A percentile compares a stretch with the other conserved stretches of the same genome.
Conservation (phyloP, 2,797 vertebrate species). For the Melanotaenia maccullochi region DNA sequence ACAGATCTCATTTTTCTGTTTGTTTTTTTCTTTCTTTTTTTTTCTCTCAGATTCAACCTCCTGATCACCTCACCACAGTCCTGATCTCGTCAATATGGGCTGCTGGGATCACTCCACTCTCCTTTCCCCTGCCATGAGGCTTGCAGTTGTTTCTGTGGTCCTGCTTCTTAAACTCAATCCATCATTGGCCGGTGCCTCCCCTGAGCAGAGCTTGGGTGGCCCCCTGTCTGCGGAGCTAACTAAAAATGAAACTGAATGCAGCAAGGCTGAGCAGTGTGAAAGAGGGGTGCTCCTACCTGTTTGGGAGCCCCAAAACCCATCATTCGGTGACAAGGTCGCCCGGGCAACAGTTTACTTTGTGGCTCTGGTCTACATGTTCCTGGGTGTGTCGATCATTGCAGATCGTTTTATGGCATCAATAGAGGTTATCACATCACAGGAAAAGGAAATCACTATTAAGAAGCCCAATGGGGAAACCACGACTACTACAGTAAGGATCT, state of each 20-base stretch:
- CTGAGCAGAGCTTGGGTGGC: constrained; percentile 68
- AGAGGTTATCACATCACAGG: constrained; percentile 99
- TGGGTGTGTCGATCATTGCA: constrained; percentile 98
- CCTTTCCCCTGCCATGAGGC: constrained; percentile 79
- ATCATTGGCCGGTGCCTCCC: constrained; percentile 72
- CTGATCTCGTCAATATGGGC: constrained; percentile 83
- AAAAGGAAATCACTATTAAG: constrained; percentile 98
- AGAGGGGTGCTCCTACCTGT: constrained; percentile 92
- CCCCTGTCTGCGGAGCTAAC: constrained; percentile 73
- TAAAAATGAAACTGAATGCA: constrained; percentile 83
- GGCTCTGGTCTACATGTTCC: constrained; percentile 98
- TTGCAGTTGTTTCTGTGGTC: constrained; percentile 80
- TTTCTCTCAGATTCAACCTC: constrained; percentile 57
- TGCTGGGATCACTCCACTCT: constrained; percentile 64
- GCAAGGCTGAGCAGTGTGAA: constrained; percentile 85
- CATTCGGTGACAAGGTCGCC: constrained; percentile 96
- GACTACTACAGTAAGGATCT: constrained; percentile 96
- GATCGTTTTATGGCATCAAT: constrained; percentile 99
- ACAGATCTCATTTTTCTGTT: neutral
- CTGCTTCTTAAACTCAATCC: constrained; percentile 82
- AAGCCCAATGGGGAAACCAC: constrained; percentile 96
- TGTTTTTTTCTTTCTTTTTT: constrained; percentile 13
- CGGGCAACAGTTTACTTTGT: constrained; percentile 98
- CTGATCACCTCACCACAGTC: constrained; percentile 8
- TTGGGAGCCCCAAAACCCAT: constrained; percentile 96